Base-by-base conservation (phyloP, 2,797 vertebrate species). In the Thamnophis elegans region DNA sequence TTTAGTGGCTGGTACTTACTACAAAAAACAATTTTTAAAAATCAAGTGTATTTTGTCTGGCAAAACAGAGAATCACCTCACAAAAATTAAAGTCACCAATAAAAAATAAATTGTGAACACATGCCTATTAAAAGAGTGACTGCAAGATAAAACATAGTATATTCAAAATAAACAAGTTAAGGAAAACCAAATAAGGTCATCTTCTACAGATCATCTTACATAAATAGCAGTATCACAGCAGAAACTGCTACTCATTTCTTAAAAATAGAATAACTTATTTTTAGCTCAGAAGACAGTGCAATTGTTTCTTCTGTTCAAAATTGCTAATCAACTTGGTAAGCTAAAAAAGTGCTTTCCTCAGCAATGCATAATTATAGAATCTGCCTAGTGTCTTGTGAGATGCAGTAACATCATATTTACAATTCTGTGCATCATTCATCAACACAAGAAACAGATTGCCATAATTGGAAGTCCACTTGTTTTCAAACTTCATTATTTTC, bases 181-280 rank as follows among this genome's bases (percentile, higher is more conserved):
- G 47, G 36, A 16, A 85, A 2, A 13, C 93, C 60, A 78, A 91
- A 60, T 0, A 11, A 93, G 92, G 13, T 90, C n/a, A 0, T 87
- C 95, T 95, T 89, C 82, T 32, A 86, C 93, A 88, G 56, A 53
- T 93, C 8, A 89, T 93, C 85, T 68, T 32, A 90, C 65, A 73
- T 0, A 93, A 82, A 55, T 47, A 65, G 60, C 60, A 94, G n/a
- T 94, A 94, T 12, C 91, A 93, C 73, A 94, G 89, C 92, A 94
- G 88, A 93, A 86, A 91, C 87, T 54, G 0, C 88, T 86, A 88
- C 78, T 93, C 59, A 51, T 68, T 92, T 89, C 65, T 86, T 88
- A 78, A 62, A 88, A 85, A 65, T 10, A 95, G 91, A 94, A 89
- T 56, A 92, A 92, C 56, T 91, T 91, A 90, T 93, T 94, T 94